Base-by-base conservation (phyloP, 2,888 invertebrate genomes). In the Tenthredo distinguenda region DNA sequence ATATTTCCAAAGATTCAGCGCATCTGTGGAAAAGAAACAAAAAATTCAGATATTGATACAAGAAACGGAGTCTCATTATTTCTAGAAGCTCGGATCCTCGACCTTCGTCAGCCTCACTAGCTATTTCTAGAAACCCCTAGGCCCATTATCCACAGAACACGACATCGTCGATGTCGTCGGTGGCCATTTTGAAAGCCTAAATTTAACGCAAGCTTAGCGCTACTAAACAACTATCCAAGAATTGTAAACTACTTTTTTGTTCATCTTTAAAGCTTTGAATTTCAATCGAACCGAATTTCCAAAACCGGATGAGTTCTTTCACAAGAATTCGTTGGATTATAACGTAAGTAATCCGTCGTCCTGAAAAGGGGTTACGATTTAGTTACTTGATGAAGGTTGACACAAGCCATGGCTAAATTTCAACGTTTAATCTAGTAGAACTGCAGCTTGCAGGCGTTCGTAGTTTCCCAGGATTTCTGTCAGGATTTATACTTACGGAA, bases 371-470 rank as follows among this genome's bases (percentile, higher is more conserved):
- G 62, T 21, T 62, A 3, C 21, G 47, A 43, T 26, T 21, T 18
- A 6, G 7, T 15, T 2, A 77, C 34, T 77, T 77, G 43, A 77
- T 55, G 55, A 55, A 77, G 15, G 55, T 31, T 77, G 77, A 77
- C 77, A 43, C 55, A 3, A 34, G 10, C 47, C 47, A 6, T 58
- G 15, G 7, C 31, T 9, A 21, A 34, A 65, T 65, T 82, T 82
- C 18, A 65, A 65, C 43, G 82, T 37, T 55, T 82, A 82, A 82
- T 62, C 65, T 68, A 82, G 40, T 82, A 40, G 43, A 82, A 82
- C 58, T 65, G 82, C 82, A 43, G 21, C 26, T 15, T 40, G n/a
- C 2, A 62, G 62, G 62, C 10, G 7, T 62, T 62, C 21, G 37
- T n/a, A 31, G 21, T 79, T 79, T 79, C 34, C 18, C 58, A 26